These are phyloP conservation scores for Euclidia mi DNA, from an alignment of 2,888 invertebrate species.

Conservation along the genomic window DNA sequence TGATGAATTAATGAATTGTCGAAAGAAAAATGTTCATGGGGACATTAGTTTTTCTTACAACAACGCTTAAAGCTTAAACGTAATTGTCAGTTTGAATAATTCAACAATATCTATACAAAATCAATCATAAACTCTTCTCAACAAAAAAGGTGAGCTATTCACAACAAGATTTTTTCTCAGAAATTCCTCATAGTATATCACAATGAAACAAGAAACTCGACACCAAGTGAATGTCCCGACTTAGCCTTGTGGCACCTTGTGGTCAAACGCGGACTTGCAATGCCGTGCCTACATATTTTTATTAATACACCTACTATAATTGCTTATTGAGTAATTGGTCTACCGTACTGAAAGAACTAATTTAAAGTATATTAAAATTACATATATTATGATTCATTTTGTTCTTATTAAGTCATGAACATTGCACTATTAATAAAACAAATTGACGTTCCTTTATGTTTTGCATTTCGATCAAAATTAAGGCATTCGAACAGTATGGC, in stretches of 20 bases:
- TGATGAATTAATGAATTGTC: too few relatives aligned
- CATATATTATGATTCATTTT: too few relatives aligned
- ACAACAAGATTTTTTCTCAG: slow-evolving; percentile 22
- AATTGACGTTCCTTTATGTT: too few relatives aligned
- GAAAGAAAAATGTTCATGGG: too few relatives aligned
- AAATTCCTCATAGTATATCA: slow-evolving; percentile 39
- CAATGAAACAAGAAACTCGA: slow-evolving; percentile 39
- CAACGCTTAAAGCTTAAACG: not conserved
- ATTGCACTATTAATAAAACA: too few relatives aligned
- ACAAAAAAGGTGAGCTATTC: slow-evolving; percentile 5
- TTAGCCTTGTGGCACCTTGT: slow-evolving; percentile 50
- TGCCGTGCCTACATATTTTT: not conserved
- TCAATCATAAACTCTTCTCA: not conserved
- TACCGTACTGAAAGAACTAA: too few relatives aligned
- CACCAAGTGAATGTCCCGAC: slow-evolving; percentile 55
- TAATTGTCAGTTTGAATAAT: not conserved
- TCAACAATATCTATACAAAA: slow-evolving; percentile 9
- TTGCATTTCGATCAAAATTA: too few relatives aligned
- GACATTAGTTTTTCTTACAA: too few relatives aligned
- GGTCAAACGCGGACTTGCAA: slow-evolving; percentile 50
- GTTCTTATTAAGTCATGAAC: too few relatives aligned
- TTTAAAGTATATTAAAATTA: too few relatives aligned
- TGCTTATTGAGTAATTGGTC: not conserved
- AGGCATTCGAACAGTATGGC: too few relatives aligned
- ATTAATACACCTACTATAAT: not conserved